phyloP scores from a whole-genome alignment of 1,140 invertebrate species.

The Caenorhabditis tropicalis region DNA sequence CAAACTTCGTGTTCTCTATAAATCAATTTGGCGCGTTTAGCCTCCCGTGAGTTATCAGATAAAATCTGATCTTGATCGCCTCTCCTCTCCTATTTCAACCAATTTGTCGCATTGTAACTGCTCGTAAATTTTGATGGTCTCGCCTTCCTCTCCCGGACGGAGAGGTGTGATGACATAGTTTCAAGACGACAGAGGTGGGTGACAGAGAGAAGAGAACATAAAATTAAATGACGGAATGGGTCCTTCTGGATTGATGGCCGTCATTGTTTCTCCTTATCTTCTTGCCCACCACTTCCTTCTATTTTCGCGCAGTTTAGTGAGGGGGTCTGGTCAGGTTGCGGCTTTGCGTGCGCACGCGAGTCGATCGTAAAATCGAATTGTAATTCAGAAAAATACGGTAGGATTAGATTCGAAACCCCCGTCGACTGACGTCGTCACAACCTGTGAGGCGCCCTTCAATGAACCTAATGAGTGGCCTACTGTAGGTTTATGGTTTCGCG shows the following conservation, averaged over 20 bases:
- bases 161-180: slow-evolving; percentile 36
- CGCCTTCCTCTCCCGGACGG: too few species aligned
- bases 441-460: background rate
- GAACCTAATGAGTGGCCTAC: background rate
- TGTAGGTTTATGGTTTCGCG: slow-evolving; percentile 40
- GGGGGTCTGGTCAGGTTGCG: background rate
- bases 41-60: slow-evolving; percentile 27
- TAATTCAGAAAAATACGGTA: slow-evolving; percentile 40
- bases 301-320: slow-evolving; percentile 31
- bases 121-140: slow-evolving; percentile 43
- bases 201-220: slow-evolving; percentile 40
- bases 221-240: slow-evolving; percentile 34
- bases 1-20: background rate
- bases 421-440: background rate
- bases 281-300: background rate
- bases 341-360: slow-evolving; percentile 39
- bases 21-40: slow-evolving; percentile 27
- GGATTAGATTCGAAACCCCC: slow-evolving; percentile 3
- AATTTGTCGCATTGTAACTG: slow-evolving; percentile 38
- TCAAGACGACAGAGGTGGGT: background rate
- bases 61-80: slow-evolving; percentile 30
- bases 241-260: slow-evolving; percentile 19
- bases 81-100: background rate
- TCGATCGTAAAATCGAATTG: slow-evolving; percentile 34
- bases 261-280: slow-evolving; percentile 20